Percentiles rank a stretch among this genome's conserved stretches.
Evolutionary conservation across 2,113 vertebrate species (phyloP).

Genomic region (Galbula dea): DNA sequence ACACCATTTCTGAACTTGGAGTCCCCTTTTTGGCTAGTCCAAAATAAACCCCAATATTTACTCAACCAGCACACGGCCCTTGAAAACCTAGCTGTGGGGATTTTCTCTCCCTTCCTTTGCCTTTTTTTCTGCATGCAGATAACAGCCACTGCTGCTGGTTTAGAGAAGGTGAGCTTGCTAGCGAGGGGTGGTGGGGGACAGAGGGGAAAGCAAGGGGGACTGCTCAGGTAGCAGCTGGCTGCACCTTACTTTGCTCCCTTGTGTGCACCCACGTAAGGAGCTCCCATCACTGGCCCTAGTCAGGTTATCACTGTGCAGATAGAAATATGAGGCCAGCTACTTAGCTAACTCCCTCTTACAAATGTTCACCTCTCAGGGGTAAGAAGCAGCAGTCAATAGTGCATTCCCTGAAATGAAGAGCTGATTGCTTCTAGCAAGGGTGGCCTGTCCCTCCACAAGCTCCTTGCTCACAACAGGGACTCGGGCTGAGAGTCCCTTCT

Average conservation of each 20-base stretch:
- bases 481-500: neutral
- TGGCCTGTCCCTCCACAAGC: neutral
- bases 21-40: neutral
- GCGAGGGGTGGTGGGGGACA: neutral
- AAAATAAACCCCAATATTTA: neutral
- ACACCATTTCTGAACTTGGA: neutral
- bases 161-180: neutral
- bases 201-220: neutral
- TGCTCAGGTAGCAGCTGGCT: neutral
- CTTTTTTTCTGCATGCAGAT: neutral
- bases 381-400: neutral
- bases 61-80: neutral
- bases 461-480: neutral
- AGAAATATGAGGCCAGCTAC: neutral
- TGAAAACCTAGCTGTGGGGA: neutral
- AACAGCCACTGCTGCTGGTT: neutral
- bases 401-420: neutral
- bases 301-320: rapidly evolving
- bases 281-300: neutral
- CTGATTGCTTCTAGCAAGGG: neutral
- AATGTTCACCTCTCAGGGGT: rapidly evolving
- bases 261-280: rapidly evolving
- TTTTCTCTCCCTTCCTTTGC: neutral
- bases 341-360: neutral
- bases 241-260: neutral